These are phyloP conservation scores for Phycodurus eques DNA, from an alignment of 2,113 vertebrate genomes.

Conservation along the genomic window DNA sequence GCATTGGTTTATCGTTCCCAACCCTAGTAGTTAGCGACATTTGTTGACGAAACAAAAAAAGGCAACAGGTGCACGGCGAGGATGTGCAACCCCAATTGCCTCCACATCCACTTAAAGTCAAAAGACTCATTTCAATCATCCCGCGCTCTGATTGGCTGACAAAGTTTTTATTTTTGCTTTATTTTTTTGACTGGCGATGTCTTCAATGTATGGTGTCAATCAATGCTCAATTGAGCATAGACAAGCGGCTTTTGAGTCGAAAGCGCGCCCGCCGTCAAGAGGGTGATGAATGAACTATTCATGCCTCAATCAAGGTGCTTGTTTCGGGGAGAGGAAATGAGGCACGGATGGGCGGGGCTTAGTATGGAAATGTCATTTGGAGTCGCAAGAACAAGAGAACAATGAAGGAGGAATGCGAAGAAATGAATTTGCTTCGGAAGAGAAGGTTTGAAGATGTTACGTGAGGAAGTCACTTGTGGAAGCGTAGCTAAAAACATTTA, in stretches of 20 bases:
- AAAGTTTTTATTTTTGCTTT: slow-evolving; percentile 59
- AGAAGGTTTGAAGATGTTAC: background rate
- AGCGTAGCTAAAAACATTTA: background rate
- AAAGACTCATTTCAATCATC: slow-evolving; percentile 61
- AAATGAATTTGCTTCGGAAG: slow-evolving; percentile 32
- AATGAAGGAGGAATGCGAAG: slow-evolving; percentile 50
- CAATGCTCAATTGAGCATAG: slow-evolving; percentile 70
- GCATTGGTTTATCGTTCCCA: too few relatives aligned
- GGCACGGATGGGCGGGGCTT: slow-evolving; percentile 39
- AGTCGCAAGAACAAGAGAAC: slow-evolving; percentile 50
- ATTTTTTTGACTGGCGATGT: slow-evolving; percentile 68
- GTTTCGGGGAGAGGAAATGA: slow-evolving; percentile 73
- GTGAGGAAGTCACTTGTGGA: background rate
- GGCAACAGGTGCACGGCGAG: slow-evolving; percentile 73
- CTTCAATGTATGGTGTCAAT: slow-evolving; percentile 71
- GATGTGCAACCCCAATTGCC: slow-evolving; percentile 65
- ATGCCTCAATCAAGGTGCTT: slow-evolving; percentile 79
- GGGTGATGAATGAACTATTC: slow-evolving; percentile 79
- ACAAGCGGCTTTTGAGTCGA: slow-evolving; percentile 73
- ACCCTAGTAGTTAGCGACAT: background rate
- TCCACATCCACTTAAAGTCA: slow-evolving; percentile 59
- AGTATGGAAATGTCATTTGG: slow-evolving; percentile 73
- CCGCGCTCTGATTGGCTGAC: slow-evolving; percentile 42
- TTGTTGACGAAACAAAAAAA: slow-evolving; percentile 54
- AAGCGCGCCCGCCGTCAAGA: slow-evolving; percentile 65